Conservation (phyloP, 1,140 invertebrate genomes). For the Hypothenemus hampei region DNA sequence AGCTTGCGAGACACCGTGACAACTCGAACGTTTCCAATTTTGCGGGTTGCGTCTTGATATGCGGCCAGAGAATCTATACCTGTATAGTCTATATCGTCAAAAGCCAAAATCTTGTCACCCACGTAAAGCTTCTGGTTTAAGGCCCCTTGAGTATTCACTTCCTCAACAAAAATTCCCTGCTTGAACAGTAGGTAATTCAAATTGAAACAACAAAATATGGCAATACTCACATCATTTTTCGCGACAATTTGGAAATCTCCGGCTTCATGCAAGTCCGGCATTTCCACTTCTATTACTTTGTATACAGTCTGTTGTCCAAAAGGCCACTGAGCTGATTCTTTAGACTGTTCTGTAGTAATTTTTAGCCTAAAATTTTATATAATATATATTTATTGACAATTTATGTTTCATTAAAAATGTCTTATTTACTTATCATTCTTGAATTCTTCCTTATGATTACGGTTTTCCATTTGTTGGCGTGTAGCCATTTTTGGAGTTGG, state of each 20-base stretch:
- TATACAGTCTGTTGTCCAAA: constrained; percentile 35
- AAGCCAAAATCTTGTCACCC: constrained; percentile 42
- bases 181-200: not conserved
- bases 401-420: not conserved
- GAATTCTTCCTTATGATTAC: constrained; percentile 3
- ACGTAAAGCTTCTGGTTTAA: constrained; percentile 38
- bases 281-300: constrained; percentile 35
- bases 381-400: too few relatives aligned
- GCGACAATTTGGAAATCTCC: constrained; percentile 33
- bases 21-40: constrained; percentile 32
- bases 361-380: too few relatives aligned
- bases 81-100: constrained; percentile 42
- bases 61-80: constrained; percentile 39
- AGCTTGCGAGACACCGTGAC: constrained; percentile 30
- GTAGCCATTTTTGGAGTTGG: constrained; percentile 35
- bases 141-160: constrained; percentile 39
- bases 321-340: constrained; percentile 29
- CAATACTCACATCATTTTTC: constrained; percentile 33
- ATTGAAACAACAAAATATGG: not conserved
- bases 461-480: constrained; percentile 19
- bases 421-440: not conserved
- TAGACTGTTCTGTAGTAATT: too few relatives aligned
- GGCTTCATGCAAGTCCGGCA: constrained; percentile 23
- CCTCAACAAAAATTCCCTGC: constrained; percentile 43
- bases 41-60: constrained; percentile 36